phyloP scores from a whole-genome alignment of 2,797 vertebrate genomes.

The Pangasius sanitwongsei region DNA sequence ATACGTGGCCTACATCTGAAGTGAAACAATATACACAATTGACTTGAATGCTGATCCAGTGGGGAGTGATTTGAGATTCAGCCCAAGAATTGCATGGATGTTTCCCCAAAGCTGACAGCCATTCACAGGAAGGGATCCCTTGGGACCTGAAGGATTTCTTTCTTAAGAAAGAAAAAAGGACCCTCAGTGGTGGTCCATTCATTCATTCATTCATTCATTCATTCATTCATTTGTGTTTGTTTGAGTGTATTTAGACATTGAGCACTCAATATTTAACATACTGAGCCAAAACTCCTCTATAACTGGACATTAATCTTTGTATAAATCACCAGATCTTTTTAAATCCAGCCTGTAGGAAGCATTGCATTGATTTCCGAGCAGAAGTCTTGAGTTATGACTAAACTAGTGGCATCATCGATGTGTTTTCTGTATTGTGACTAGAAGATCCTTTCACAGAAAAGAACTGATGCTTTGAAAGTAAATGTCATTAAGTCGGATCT shows the following conservation, averaged over 20 bases:
- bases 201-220: not conserved
- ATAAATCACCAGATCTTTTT: not conserved
- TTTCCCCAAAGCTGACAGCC: not conserved
- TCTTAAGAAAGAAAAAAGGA: not conserved
- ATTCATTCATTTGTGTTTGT: not conserved
- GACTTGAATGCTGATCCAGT: not conserved
- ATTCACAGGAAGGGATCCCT: not conserved
- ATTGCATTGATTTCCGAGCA: not conserved
- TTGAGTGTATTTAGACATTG: not conserved
- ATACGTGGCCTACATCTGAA: conserved; percentile 9
- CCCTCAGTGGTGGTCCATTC: not conserved
- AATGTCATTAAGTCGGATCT: not conserved
- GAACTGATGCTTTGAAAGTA: not conserved
- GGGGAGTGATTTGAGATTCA: conserved; percentile 7
- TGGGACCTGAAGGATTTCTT: not conserved
- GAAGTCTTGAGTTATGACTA: not conserved
- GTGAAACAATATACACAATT: not conserved
- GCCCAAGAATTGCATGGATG: not conserved
- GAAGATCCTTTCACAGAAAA: not conserved
- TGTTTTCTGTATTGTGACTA: not conserved
- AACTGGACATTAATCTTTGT: not conserved
- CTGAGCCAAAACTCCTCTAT: not conserved
- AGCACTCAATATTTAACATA: not conserved
- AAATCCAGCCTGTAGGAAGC: not conserved
- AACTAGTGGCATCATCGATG: not conserved